Conservation (phyloP, 23 tunicate species). For the Halocynthia aurantium region DNA sequence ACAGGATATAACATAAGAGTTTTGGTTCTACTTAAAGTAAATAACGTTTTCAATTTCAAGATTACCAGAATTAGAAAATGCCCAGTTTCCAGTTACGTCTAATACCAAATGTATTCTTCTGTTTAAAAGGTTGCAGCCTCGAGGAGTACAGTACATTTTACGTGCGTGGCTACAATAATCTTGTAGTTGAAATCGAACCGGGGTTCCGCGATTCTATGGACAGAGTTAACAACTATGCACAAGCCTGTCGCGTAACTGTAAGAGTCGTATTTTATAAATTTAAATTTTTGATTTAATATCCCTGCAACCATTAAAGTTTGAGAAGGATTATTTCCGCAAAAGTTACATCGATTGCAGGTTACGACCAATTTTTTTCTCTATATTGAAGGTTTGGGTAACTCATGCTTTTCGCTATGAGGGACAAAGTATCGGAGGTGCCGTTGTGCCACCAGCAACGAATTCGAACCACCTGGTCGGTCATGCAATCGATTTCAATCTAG, state of each 20-base stretch:
- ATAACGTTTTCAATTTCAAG: too few species aligned
- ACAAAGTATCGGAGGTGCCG: constrained; percentile 52
- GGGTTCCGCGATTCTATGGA: constrained; percentile 54
- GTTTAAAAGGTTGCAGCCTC: constrained; percentile 32
- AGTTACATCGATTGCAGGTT: too few species aligned
- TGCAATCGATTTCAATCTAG: constrained; percentile 87
- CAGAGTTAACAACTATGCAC: constrained; percentile 44
- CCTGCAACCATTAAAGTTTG: background rate
- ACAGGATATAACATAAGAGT: too few species aligned
- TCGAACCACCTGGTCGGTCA: constrained; percentile 96
- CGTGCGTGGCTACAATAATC: constrained; percentile 71
- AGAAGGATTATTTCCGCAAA: too few species aligned
- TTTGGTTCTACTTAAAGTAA: too few species aligned
- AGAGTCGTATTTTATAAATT: background rate
- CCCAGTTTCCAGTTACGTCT: too few species aligned
- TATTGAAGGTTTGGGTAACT: constrained; percentile 62
- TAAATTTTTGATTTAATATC: background rate
- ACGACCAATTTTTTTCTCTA: too few species aligned
- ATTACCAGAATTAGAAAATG: too few species aligned
- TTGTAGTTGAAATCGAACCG: constrained; percentile 51
- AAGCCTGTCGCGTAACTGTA: constrained; percentile 56
- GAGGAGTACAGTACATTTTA: constrained; percentile 16
- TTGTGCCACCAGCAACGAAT: constrained; percentile 82
- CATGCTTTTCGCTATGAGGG: constrained; percentile 90
- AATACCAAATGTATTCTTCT: too few species aligned